Percentiles rank a stretch among this genome's conserved stretches.
Evolutionary conservation across 2,888 invertebrate genomes (phyloP).

Genomic region (Exephanes ischioxanthus): DNA sequence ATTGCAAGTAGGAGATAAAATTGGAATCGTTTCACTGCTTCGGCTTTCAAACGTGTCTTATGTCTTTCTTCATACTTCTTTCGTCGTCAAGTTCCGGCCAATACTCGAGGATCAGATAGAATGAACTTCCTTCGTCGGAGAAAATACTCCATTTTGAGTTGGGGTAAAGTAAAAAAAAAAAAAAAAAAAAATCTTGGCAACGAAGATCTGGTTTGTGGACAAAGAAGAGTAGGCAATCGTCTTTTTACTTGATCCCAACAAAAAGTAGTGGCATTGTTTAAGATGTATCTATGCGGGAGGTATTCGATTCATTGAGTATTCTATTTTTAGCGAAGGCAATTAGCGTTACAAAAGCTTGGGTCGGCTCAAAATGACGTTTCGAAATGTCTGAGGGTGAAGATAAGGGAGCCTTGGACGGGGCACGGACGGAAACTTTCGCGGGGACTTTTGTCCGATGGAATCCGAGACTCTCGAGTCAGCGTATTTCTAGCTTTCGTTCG

Average conservation of each 20-base stretch:
- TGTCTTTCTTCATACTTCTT: background rate
- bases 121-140: background rate
- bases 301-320: background rate
- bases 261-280: background rate
- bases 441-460: constrained; percentile 4
- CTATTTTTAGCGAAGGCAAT: background rate
- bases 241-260: background rate
- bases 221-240: background rate
- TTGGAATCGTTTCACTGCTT: constrained; percentile 9
- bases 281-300: background rate
- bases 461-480: constrained; percentile 24
- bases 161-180: background rate
- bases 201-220: background rate
- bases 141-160: background rate
- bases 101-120: background rate
- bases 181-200: background rate
- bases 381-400: constrained; percentile 19
- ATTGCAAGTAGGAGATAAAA: background rate
- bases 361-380: constrained; percentile 1
- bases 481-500: constrained; percentile 20
- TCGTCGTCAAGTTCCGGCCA: background rate
- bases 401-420: background rate
- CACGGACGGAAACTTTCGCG: background rate
- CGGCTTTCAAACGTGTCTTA: constrained; percentile 42
- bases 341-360: background rate